phyloP scores from a whole-genome alignment of 1,140 invertebrate genomes.

The Drosophila arizonae region DNA sequence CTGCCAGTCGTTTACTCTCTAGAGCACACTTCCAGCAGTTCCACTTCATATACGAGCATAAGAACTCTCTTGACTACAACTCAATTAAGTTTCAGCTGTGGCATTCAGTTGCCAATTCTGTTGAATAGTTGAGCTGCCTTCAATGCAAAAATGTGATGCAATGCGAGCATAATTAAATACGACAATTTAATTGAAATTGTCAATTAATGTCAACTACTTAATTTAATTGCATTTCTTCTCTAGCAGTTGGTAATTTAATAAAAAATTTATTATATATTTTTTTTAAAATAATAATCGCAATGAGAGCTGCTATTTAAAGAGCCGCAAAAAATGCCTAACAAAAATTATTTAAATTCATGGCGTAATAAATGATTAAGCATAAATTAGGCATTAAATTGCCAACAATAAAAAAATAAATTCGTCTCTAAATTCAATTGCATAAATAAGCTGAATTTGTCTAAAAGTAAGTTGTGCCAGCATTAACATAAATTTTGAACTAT shows the following conservation, averaged over 20 bases:
- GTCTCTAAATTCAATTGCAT: background rate
- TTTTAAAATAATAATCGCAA: too few species aligned
- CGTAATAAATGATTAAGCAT: background rate
- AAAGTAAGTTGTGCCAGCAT: background rate
- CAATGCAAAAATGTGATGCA: background rate
- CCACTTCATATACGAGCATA: too few species aligned
- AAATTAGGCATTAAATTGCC: background rate
- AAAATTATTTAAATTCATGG: too few species aligned
- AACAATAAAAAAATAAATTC: background rate
- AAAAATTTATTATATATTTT: too few species aligned
- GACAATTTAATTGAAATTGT: slow-evolving; percentile 1
- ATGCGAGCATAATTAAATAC: background rate
- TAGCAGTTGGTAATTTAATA: too few species aligned
- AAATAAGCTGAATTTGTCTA: background rate
- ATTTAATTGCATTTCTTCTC: background rate
- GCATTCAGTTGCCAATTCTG: background rate
- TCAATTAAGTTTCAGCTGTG: background rate
- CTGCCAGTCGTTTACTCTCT: too few species aligned
- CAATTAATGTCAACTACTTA: background rate
- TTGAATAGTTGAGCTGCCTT: background rate
- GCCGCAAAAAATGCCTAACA: too few species aligned
- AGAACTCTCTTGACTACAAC: too few species aligned
- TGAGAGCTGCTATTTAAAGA: too few species aligned
- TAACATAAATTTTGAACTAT: slow-evolving; percentile 19
- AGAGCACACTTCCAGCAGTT: too few species aligned